A percentile compares a stretch with the other conserved stretches of the same genome.
phyloP scores from a whole-genome alignment of 2,888 invertebrate genomes.

The Cosmia pyralina region DNA sequence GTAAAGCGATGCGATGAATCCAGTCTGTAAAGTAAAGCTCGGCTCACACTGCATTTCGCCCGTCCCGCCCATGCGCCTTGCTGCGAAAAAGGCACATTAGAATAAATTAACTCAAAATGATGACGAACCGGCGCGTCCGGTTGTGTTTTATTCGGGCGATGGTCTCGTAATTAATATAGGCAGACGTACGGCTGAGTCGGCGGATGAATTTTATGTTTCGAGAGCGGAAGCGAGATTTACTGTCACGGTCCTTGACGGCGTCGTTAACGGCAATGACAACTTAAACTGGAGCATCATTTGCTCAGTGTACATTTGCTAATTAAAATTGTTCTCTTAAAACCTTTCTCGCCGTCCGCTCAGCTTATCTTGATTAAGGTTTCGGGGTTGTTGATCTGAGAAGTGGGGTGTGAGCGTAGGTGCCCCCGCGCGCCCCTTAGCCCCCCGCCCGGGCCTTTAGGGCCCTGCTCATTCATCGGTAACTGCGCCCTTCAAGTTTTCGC shows the following conservation, averaged over 20 bases:
- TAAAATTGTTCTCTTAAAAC: slow-evolving; percentile 78
- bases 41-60: slow-evolving; percentile 60
- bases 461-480: slow-evolving; percentile 81
- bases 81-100: slow-evolving; percentile 77
- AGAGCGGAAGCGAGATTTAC: slow-evolving; percentile 70
- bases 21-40: slow-evolving; percentile 63
- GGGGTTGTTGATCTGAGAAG: slow-evolving; percentile 86
- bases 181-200: slow-evolving; percentile 59
- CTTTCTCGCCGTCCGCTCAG: slow-evolving; percentile 74
- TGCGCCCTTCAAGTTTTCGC: slow-evolving; percentile 83
- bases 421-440: slow-evolving; percentile 61
- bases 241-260: slow-evolving; percentile 57
- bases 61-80: slow-evolving; percentile 64
- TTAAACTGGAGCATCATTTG: slow-evolving; percentile 61
- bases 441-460: slow-evolving; percentile 76
- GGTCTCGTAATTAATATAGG: slow-evolving; percentile 72
- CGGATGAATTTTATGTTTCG: slow-evolving; percentile 68
- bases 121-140: slow-evolving; percentile 75
- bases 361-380: slow-evolving; percentile 85
- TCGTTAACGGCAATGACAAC: slow-evolving; percentile 62
- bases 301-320: slow-evolving; percentile 74
- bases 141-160: slow-evolving; percentile 73
- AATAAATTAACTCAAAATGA: slow-evolving; percentile 77
- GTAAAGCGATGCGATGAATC: slow-evolving; percentile 78
- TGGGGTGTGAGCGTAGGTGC: slow-evolving; percentile 70